Percentiles rank a stretch among this genome's conserved stretches.
These are phyloP conservation scores for Graphium colonna DNA, from an alignment of 2,888 invertebrate genomes.

Conservation along the genomic window DNA sequence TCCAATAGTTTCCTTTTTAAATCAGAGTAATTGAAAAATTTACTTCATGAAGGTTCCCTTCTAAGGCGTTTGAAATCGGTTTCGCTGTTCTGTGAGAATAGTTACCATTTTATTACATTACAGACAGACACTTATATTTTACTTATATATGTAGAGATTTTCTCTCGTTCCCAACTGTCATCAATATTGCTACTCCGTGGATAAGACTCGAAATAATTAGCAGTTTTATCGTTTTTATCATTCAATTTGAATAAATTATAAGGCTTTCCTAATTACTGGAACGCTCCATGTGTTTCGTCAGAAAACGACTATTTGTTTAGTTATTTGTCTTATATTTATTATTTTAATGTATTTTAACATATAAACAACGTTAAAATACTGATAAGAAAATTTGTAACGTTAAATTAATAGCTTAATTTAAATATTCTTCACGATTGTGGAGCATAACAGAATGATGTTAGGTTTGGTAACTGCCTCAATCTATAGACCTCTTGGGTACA, in stretches of 20 bases:
- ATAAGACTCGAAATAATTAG: slow-evolving; percentile 18
- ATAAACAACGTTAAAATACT: not conserved
- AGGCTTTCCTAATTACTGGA: not conserved
- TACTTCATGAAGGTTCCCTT: too few relatives aligned
- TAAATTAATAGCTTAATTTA: not conserved
- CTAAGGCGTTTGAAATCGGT: too few relatives aligned
- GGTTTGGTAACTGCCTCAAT: too few relatives aligned
- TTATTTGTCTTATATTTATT: not conserved
- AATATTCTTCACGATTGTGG: too few relatives aligned
- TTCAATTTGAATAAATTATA: slow-evolving; percentile 4
- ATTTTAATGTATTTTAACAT: not conserved
- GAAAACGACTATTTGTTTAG: not conserved
- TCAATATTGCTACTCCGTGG: slow-evolving; percentile 4
- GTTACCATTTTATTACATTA: too few relatives aligned
- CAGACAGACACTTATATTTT: too few relatives aligned
- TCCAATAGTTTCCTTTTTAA: too few relatives aligned
- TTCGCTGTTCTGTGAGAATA: too few relatives aligned
- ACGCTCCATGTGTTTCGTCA: not conserved
- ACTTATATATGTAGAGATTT: too few relatives aligned
- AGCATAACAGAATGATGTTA: too few relatives aligned
- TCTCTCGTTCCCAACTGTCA: slow-evolving; percentile 18
- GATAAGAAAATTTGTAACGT: not conserved
- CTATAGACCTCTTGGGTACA: too few relatives aligned
- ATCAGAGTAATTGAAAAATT: too few relatives aligned
- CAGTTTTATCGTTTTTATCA: slow-evolving; percentile 12